Conservation (phyloP, 2,797 vertebrate genomes). For the Cynodonichthys magdalenae region DNA sequence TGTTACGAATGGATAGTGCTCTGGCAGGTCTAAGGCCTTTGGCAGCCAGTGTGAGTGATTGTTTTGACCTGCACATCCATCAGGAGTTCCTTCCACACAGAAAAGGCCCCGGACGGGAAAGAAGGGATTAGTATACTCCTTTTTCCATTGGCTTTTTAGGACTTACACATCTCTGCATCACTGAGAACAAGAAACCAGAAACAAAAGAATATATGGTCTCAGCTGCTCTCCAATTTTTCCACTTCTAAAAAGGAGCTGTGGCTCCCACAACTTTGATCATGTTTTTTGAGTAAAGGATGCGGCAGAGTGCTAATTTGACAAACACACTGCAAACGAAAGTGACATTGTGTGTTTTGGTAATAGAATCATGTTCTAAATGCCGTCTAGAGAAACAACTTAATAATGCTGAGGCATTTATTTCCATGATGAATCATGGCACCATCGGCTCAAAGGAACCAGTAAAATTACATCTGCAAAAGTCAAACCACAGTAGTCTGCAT, state of each 20-base stretch:
- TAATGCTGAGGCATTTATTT: conserved; percentile 70
- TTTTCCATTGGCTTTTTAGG: conserved; percentile 21
- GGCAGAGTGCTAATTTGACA: conserved; percentile 63
- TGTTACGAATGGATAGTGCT: conserved; percentile 62
- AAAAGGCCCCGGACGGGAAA: conserved; percentile 45
- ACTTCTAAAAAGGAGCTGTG: conserved; percentile 30
- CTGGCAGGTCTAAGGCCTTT: conserved; percentile 52
- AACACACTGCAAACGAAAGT: conserved; percentile 63
- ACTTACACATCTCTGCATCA: conserved; percentile 40
- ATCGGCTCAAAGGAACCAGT: conserved; percentile 56
- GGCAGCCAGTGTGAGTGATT: conserved; percentile 58
- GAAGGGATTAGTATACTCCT: conserved; percentile 16
- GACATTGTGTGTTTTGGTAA: conserved; percentile 57
- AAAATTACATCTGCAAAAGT: conserved; percentile 62
- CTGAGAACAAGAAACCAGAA: conserved; percentile 13
- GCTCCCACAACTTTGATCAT: conserved; percentile 41
- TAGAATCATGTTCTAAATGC: conserved; percentile 66
- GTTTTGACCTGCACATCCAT: conserved; percentile 55
- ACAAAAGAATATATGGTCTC: conserved; percentile 28
- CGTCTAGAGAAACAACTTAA: conserved; percentile 58
- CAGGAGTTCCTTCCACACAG: conserved; percentile 39
- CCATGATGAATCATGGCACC: conserved; percentile 65
- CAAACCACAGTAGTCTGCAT: conserved; percentile 53
- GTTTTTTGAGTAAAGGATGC: conserved; percentile 51
- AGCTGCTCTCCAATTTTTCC: conserved; percentile 40